Percentiles rank a stretch among this genome's conserved stretches.
These are phyloP conservation scores for Podiceps cristatus DNA, from an alignment of 2,113 vertebrate genomes.

Conservation along the genomic window DNA sequence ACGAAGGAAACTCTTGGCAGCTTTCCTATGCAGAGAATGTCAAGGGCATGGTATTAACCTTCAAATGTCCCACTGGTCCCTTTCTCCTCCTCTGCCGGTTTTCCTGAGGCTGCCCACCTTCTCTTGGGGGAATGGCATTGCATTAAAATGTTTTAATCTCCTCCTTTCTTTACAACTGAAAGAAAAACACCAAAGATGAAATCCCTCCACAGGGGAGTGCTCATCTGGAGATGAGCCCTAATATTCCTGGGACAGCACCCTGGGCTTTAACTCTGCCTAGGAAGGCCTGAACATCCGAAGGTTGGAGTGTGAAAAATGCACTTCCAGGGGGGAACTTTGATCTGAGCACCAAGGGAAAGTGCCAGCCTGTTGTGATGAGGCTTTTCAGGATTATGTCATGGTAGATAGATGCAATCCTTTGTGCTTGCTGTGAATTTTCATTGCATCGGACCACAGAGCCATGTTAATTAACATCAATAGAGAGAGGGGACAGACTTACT, in stretches of 20 bases:
- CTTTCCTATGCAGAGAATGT: background rate
- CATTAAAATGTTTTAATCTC: background rate
- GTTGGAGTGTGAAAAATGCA: background rate
- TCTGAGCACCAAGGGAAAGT: background rate
- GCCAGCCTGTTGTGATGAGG: background rate
- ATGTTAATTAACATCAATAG: background rate
- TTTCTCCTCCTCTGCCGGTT: background rate
- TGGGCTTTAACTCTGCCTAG: background rate
- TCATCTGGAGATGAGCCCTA: background rate
- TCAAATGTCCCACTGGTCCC: background rate
- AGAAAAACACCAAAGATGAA: background rate
- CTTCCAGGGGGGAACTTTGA: background rate
- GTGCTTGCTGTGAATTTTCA: background rate
- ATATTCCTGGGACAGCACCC: background rate
- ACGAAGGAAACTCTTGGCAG: slow-evolving; percentile 29
- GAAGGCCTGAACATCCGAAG: fast-evolving
- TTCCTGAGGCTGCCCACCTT: background rate
- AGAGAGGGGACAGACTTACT: background rate
- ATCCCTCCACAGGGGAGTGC: background rate
- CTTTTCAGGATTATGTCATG: background rate
- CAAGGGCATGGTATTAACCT: slow-evolving; percentile 2
- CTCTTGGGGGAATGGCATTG: background rate
- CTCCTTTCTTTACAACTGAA: background rate
- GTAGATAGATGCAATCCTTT: background rate
- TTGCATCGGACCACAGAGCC: background rate